Evolutionary conservation across 2,888 invertebrate genomes (phyloP), one percentile per base, ranked within the genome.

Genomic region (Limenitis camilla): DNA sequence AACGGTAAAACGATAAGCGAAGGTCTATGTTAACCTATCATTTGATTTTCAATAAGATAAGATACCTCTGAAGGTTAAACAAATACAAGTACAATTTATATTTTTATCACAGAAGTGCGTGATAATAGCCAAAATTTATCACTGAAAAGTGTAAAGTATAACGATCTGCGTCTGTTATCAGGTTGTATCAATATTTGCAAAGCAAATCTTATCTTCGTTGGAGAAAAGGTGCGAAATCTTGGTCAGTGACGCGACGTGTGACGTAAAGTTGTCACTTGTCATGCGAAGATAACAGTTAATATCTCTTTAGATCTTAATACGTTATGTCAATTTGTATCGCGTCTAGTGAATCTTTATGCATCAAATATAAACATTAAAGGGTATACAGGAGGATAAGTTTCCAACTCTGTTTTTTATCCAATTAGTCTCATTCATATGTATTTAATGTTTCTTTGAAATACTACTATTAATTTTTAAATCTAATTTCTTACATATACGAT

Each of bases 161-260:
- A 82, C 79, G 82, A 82, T 82, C 81, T 78, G 71, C 69, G 72
- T 68, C 67, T 63, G 67, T 80, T 82, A 81, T 81, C 81, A 69
- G 47, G 40, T 62, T 67, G 63, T 63, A 62, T 74, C 69, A 81
- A 81, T 81, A 80, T 83, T 82, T 72, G 75, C 63, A 50, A 56
- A 62, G 61, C 59, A 62, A 71, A 76, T 76, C 79, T 82, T 80
- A 81, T 82, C 78, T 61, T 61, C 61, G 64, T 68, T 67, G 72
- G 74, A 68, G 72, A 75, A 76, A 72, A 72, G 70, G 71, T 71
- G 76, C 73, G 73, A 78, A 19, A 79, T 73, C 78, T 72, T 73
- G 73, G 69, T 68, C 64, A 62, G 71, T 78, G 81, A 80, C 81
- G 81, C 69, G 61, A 40, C 39, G 45, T 52, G 62, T 80, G 81